Evolutionary conservation across 2,888 invertebrate species (phyloP), one percentile per base, ranked within the genome.

Genomic region (Erannis defoliaria): DNA sequence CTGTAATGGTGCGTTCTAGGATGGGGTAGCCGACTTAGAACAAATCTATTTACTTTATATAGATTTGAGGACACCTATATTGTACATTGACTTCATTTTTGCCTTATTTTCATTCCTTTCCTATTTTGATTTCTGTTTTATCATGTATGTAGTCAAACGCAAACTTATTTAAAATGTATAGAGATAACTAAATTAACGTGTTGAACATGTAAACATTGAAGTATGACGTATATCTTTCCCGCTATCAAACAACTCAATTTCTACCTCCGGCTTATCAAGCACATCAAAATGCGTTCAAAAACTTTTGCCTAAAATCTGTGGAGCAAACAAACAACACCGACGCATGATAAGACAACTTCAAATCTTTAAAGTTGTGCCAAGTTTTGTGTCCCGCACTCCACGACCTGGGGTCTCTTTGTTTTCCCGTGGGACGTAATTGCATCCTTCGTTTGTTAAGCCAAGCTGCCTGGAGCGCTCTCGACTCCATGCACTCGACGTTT

Each of bases 341-440:
- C 8, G 26, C 4, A 26, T 16, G 31, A 46, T 46, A 46, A 46
- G 2, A 31, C 26, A 45, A 45, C 21, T 43, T 43, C 26, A 43
- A 14, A 26, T 43, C 16, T 31, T 31, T 18, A 45, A 37, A 37
- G 43, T 23, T 46, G 53, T 19, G 31, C 29, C 51, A 56, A 53
- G 10, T 48, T 56, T 46, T 16, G 1, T 35, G 66, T 63, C 60
- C 57, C 55, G 38, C 55, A 64, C 56, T 71, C 50, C 55, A 67
- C 49, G 33, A 50, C 55, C 54, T 54, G 56, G 58, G 21, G 40
- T 62, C 62, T 50, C 61, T 66, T 69, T 68, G 64, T 70, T 66
- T 57, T 62, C 50, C 53, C 51, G 38, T 29, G 57, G 43, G 56
- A 57, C 68, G 62, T 72, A 72, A 72, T 72, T 70, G 72, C 72